Conservation (phyloP, 2,113 vertebrate species). For the Cervus canadensis region DNA sequence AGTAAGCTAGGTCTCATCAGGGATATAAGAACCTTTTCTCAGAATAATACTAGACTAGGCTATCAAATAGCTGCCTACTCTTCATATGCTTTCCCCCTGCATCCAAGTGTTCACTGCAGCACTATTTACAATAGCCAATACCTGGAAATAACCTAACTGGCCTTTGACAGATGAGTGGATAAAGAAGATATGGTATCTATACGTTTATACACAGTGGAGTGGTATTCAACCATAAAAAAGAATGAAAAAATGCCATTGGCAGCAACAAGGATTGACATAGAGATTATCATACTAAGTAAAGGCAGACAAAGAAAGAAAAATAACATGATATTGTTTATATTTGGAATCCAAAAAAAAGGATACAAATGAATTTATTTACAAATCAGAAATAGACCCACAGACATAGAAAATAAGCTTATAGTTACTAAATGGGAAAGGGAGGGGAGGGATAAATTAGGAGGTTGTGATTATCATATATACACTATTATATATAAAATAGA, state of each 20-base stretch:
- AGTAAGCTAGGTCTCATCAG: neutral
- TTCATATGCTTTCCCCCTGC: neutral
- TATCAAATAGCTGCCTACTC: neutral
- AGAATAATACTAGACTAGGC: neutral
- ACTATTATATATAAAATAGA: neutral
- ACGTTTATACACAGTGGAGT: accelerated
- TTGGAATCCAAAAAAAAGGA: neutral
- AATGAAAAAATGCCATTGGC: neutral
- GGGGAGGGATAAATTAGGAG: neutral
- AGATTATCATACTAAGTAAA: neutral
- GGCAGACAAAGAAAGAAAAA: neutral
- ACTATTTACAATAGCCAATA: no score
- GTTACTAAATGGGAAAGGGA: neutral
- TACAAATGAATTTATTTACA: neutral
- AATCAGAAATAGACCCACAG: neutral
- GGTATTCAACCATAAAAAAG: neutral
- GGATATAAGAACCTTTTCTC: neutral
- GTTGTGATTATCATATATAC: neutral
- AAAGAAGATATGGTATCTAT: neutral
- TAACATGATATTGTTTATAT: neutral
- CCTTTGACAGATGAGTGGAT: no score
- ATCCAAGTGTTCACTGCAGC: neutral
- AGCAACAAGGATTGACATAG: neutral
- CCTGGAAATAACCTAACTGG: neutral
- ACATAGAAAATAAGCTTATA: neutral